These are phyloP conservation scores for Dryobates pubescens DNA, from an alignment of 2,797 vertebrate genomes.

Conservation along the genomic window DNA sequence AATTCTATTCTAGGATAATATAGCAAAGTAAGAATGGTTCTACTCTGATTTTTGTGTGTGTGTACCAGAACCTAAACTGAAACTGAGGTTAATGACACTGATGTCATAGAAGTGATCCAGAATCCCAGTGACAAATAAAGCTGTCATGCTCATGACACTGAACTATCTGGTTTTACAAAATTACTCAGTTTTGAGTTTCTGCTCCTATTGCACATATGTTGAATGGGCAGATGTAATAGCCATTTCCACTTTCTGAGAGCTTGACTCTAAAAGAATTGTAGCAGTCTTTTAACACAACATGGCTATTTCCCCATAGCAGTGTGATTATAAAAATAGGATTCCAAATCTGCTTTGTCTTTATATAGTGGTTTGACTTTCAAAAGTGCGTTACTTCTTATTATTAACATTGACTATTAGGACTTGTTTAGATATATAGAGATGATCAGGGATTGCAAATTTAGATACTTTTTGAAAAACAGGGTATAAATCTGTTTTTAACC, in stretches of 20 bases:
- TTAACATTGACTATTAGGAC: background rate
- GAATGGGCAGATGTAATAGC: background rate
- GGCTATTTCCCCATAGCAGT: fast-evolving
- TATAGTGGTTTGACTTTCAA: background rate
- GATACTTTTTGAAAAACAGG: background rate
- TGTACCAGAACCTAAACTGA: background rate
- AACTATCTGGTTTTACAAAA: background rate
- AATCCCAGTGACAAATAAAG: background rate
- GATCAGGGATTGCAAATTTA: background rate
- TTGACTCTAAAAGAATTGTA: background rate
- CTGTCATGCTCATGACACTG: background rate
- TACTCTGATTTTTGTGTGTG: background rate
- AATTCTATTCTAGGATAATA: background rate
- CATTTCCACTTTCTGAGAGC: background rate
- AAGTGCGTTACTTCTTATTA: background rate
- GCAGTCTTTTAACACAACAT: background rate
- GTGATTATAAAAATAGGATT: background rate
- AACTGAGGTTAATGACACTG: background rate
- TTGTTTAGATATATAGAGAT: background rate
- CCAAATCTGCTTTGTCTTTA: background rate
- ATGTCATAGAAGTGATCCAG: background rate
- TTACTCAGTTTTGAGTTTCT: background rate
- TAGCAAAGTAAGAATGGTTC: background rate
- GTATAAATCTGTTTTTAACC: background rate
- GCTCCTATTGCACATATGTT: background rate